These are phyloP conservation scores for Aethina tumida DNA, from an alignment of 1,140 invertebrate species.

Conservation along the genomic window DNA sequence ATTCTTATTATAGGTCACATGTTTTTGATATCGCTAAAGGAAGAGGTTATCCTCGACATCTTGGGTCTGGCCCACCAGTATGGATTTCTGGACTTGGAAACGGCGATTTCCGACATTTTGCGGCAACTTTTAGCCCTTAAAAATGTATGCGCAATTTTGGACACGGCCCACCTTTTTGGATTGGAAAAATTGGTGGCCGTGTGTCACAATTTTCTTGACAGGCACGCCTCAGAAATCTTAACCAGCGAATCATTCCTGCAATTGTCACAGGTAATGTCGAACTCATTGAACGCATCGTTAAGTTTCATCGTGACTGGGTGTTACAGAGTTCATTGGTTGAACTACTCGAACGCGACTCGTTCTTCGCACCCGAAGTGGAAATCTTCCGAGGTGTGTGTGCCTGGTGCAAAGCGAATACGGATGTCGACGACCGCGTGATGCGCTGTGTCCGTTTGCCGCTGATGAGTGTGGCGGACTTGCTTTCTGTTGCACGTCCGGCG, in stretches of 20 bases:
- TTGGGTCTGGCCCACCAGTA: conserved; percentile 89
- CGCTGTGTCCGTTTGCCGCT: conserved; percentile 72
- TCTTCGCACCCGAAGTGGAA: conserved; percentile 90
- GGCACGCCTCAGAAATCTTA: conserved; percentile 75
- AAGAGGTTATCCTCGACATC: conserved; percentile 79
- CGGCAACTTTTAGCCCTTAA: conserved; percentile 73
- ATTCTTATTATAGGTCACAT: conserved; percentile 60
- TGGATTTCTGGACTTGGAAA: conserved; percentile 86
- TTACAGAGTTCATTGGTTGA: conserved; percentile 63
- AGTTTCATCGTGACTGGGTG: conserved; percentile 11
- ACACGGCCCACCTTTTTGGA: conserved; percentile 66
- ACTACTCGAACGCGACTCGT: conserved; percentile 85
- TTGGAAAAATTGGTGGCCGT: conserved; percentile 51
- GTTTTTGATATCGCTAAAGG: conserved; percentile 70
- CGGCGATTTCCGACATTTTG: conserved; percentile 86
- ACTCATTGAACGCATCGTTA: conserved; percentile 1
- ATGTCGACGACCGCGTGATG: conserved; percentile 37
- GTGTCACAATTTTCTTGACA: conserved; percentile 77
- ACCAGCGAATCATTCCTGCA: conserved; percentile 73
- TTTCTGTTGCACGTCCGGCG: conserved; percentile 79
- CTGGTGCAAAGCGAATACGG: conserved; percentile 72
- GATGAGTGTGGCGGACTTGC: conserved; percentile 77
- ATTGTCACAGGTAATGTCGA: conserved; percentile 60
- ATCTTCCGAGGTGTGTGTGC: conserved; percentile 82
- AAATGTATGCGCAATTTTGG: conserved; percentile 90